Evolutionary conservation across 1,140 invertebrate genomes (phyloP).

Genomic region (Drosophila sechellia): DNA sequence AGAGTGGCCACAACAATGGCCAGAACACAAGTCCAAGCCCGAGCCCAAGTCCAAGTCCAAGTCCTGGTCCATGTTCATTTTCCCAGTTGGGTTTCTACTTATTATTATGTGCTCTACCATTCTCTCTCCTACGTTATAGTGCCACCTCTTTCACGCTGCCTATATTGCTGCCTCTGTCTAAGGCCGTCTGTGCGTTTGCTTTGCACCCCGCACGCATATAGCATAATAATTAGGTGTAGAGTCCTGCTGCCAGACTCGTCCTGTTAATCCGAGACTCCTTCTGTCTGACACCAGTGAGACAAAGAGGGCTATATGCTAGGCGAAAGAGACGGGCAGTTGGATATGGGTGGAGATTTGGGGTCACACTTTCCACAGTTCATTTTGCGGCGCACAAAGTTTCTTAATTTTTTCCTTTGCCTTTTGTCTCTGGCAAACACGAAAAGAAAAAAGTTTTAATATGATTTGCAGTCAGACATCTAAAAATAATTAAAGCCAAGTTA

Average conservation of each 20-base stretch:
- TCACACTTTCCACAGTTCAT: constrained; percentile 74
- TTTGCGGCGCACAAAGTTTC: constrained; percentile 77
- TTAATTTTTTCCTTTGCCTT: constrained; percentile 64
- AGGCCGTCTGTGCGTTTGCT: constrained; percentile 63
- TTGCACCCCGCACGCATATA: constrained; percentile 76
- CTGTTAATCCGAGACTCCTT: constrained; percentile 57
- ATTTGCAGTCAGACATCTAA: constrained; percentile 71
- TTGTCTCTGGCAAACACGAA: constrained; percentile 41
- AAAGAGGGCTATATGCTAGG: constrained; percentile 13
- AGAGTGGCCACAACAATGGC: constrained; percentile 55
- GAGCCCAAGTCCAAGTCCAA: constrained; percentile 13
- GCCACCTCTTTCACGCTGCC: constrained; percentile 25
- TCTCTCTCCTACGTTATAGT: constrained; percentile 1
- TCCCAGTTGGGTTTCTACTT: constrained; percentile 54
- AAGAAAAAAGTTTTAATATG: constrained; percentile 78
- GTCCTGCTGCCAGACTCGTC: constrained; percentile 60
- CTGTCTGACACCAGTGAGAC: constrained; percentile 37
- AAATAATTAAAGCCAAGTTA: constrained; percentile 67
- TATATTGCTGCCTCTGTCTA: constrained; percentile 10
- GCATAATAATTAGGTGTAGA: constrained; percentile 80
- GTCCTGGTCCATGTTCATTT: constrained; percentile 34
- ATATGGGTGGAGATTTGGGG: constrained; percentile 35
- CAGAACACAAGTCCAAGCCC: constrained; percentile 18
- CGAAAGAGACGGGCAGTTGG: neutral
- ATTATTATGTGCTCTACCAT: constrained; percentile 55